These are phyloP conservation scores for Limenitis camilla DNA, from an alignment of 2,888 invertebrate species.

Conservation along the genomic window DNA sequence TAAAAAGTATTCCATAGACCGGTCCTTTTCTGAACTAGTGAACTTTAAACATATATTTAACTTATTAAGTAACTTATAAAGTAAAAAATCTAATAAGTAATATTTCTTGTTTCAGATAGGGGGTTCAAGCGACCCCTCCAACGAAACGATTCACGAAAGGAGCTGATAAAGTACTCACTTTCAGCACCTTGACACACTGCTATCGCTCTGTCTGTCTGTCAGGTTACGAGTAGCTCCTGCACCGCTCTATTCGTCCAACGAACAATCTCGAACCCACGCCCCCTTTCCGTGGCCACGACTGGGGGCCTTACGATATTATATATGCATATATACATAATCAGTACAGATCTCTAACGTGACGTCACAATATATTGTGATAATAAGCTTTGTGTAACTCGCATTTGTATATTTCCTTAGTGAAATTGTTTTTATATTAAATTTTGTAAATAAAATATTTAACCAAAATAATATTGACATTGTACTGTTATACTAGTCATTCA, in stretches of 20 bases:
- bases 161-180: slow-evolving; percentile 38
- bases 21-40: no score
- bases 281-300: slow-evolving; percentile 70
- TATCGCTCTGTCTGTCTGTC: slow-evolving; percentile 51
- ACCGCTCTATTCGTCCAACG: slow-evolving; percentile 62
- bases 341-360: slow-evolving; percentile 70
- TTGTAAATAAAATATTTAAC: slow-evolving; percentile 38
- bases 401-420: slow-evolving; percentile 53
- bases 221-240: slow-evolving; percentile 44
- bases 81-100: no score
- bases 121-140: slow-evolving; percentile 49
- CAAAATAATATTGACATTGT: slow-evolving; percentile 49
- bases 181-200: slow-evolving; percentile 46
- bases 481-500: slow-evolving; percentile 71
- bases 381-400: slow-evolving; percentile 55
- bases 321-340: slow-evolving; percentile 72
- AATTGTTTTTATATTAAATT: slow-evolving; percentile 32
- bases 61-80: no score
- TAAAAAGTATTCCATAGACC: no score
- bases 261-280: slow-evolving; percentile 51
- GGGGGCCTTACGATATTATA: slow-evolving; percentile 49
- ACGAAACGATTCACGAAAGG: slow-evolving; percentile 69
- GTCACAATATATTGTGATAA: slow-evolving; percentile 70
- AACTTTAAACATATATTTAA: no score
- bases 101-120: slow-evolving; percentile 58